Evolutionary conservation across 2,797 vertebrate species (phyloP), one percentile per base, ranked within the genome.

Genomic region (Remorina albescens): DNA sequence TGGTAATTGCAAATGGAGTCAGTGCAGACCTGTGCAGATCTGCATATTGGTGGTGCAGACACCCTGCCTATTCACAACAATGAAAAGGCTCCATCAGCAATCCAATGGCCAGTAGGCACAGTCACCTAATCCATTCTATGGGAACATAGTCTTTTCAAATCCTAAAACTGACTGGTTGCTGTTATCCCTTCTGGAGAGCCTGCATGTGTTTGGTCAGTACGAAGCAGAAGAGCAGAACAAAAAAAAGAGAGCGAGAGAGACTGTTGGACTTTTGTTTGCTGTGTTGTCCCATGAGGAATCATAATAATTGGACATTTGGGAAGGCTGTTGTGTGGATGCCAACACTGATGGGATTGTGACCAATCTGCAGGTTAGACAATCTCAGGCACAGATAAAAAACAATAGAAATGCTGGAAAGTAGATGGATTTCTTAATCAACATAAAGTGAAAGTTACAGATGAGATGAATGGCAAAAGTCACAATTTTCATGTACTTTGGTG

Each of bases 71-170:
- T 88, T 91, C 71, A 85, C 83, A 85, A 95, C 93, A 95, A 95
- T 90, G 86, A 88, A 94, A 94, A 84, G 84, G 76, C 92, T 74
- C 84, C 66, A 91, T 95, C 94, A 95, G 94, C 95, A 93, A 67
- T 88, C 84, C 80, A 83, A 51, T 62, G 77, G 86, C 81, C 85
- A 85, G 80, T 55, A 62, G 78, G 83, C 88, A 73, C 68, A 70
- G 84, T 88, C 84, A 85, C 78, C 84, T 95, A 94, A 94, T 94
- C 94, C 92, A 79, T 86, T 85, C 86, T 71, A 66, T 60, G 83
- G 84, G 74, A 86, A 76, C 76, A 84, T 86, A 78, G 83, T 80
- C 89, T 84, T 89, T 94, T 92, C 85, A 92, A 63, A 81, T 61
- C 77, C 88, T 73, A 85, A 82, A 79, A 84, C 67, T 87, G 88